Conservation (phyloP, 2,113 vertebrate species). For the Brachyhypopomus occidentalis region DNA sequence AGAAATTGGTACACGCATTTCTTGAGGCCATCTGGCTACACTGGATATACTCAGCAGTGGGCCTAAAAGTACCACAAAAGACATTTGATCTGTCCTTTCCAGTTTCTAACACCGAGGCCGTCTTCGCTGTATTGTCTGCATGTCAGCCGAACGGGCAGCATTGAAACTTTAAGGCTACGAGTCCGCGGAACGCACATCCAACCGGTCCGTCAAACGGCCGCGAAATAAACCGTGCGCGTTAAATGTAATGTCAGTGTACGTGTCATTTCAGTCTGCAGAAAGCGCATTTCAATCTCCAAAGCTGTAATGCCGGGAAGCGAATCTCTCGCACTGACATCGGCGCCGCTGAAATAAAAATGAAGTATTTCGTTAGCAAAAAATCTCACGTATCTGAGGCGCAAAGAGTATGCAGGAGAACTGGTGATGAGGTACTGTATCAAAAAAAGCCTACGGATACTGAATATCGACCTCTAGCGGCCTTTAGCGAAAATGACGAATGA, state of each 20-base stretch:
- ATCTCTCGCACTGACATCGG: conserved; percentile 1
- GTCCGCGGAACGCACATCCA: conserved; percentile 32
- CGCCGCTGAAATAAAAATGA: background rate
- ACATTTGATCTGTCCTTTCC: conserved; percentile 70
- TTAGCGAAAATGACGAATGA: background rate
- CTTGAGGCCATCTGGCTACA: conserved; percentile 74
- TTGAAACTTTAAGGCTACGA: conserved; percentile 50
- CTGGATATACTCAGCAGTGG: conserved; percentile 65
- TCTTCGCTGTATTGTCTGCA: conserved; percentile 47
- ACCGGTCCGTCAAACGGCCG: background rate
- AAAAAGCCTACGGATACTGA: too few species aligned
- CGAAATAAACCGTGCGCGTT: conserved; percentile 32
- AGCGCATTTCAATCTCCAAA: background rate
- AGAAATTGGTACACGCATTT: conserved; percentile 62
- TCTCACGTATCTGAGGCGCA: conserved; percentile 36
- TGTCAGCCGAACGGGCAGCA: conserved; percentile 33
- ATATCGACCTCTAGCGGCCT: background rate
- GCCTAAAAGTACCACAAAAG: conserved; percentile 64
- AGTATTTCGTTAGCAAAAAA: conserved; percentile 11
- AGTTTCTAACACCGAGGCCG: conserved; percentile 59
- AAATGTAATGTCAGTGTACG: background rate
- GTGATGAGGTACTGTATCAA: too few species aligned
- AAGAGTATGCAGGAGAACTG: conserved; percentile 7
- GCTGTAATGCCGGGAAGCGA: background rate
- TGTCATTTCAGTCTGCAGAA: background rate